Evolutionary conservation across 2,888 invertebrate genomes (phyloP).

Genomic region (Amiota minor): DNA sequence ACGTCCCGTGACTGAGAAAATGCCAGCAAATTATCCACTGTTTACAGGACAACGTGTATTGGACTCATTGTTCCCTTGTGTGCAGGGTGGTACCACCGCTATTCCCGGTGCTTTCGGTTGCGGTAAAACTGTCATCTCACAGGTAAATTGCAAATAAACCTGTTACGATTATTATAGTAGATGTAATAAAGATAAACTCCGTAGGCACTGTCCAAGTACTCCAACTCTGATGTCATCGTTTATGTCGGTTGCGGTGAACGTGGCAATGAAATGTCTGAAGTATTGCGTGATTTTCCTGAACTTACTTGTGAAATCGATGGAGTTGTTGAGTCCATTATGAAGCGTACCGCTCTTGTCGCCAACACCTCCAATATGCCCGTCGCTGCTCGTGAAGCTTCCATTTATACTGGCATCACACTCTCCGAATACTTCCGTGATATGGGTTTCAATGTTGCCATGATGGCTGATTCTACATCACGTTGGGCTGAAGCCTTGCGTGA

Average conservation of each 20-base stretch:
- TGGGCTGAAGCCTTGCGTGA: slow-evolving; percentile 99
- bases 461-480: slow-evolving; percentile 99
- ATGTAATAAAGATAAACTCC: slow-evolving; percentile 71
- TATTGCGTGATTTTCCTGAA: slow-evolving; percentile 98
- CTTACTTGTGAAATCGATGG: slow-evolving; percentile 97
- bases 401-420: slow-evolving; percentile 98
- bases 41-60: slow-evolving; percentile 98
- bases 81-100: slow-evolving; percentile 98
- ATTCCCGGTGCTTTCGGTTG: slow-evolving; percentile 99
- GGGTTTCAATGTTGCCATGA: slow-evolving; percentile 99
- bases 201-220: slow-evolving; percentile 98
- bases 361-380: slow-evolving; percentile 99
- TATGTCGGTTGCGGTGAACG: slow-evolving; percentile 99
- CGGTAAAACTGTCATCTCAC: slow-evolving; percentile 83
- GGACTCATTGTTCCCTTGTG: slow-evolving; percentile 98
- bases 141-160: slow-evolving; percentile 71
- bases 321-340: slow-evolving; percentile 98
- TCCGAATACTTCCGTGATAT: slow-evolving; percentile 99
- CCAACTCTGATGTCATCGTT: slow-evolving; percentile 98
- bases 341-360: slow-evolving; percentile 97
- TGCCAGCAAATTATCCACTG: slow-evolving; percentile 97
- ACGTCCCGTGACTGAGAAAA: slow-evolving; percentile 95
- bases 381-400: slow-evolving; percentile 99
- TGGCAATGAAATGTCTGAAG: slow-evolving; percentile 99
- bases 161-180: not conserved